Percentiles rank a stretch among this genome's conserved stretches.
Evolutionary conservation across 2,113 vertebrate genomes (phyloP).

Genomic region (Lates calcarifer): DNA sequence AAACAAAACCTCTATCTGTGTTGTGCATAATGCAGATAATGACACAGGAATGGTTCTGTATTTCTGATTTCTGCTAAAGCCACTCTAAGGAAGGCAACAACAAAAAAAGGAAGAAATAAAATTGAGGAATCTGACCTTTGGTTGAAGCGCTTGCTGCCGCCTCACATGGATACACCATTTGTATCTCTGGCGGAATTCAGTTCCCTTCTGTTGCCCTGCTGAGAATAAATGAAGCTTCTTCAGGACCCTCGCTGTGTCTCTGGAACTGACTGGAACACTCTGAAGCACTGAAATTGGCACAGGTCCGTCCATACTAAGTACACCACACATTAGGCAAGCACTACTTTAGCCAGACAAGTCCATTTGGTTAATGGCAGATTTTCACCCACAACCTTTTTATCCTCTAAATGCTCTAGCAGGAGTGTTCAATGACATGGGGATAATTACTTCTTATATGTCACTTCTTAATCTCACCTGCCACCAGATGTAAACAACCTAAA

Average conservation of each 20-base stretch:
- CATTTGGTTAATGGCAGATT: conserved; percentile 70
- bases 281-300: conserved; percentile 71
- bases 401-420: conserved; percentile 16
- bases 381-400: conserved; percentile 41
- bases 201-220: conserved; percentile 73
- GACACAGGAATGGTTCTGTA: conserved; percentile 10
- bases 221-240: conserved; percentile 80
- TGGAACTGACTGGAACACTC: conserved; percentile 68
- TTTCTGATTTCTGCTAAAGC: conserved; percentile 26
- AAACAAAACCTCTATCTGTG: conserved; percentile 55
- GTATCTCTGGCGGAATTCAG: conserved; percentile 68
- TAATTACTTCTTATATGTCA: conserved; percentile 16
- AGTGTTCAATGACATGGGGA: conserved; percentile 3
- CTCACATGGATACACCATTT: conserved; percentile 69
- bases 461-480: neutral
- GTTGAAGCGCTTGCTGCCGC: conserved; percentile 63
- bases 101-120: conserved; percentile 16
- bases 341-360: conserved; percentile 58
- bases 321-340: conserved; percentile 58
- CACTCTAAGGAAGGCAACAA: neutral
- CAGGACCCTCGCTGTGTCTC: conserved; percentile 74
- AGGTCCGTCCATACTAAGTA: conserved; percentile 59
- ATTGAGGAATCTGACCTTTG: conserved; percentile 67
- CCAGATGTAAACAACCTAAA: neutral
- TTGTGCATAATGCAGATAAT: conserved; percentile 43